Evolutionary conservation across 2,888 invertebrate genomes (phyloP), one percentile per base, ranked within the genome.

Genomic region (Scotopteryx bipunctaria): DNA sequence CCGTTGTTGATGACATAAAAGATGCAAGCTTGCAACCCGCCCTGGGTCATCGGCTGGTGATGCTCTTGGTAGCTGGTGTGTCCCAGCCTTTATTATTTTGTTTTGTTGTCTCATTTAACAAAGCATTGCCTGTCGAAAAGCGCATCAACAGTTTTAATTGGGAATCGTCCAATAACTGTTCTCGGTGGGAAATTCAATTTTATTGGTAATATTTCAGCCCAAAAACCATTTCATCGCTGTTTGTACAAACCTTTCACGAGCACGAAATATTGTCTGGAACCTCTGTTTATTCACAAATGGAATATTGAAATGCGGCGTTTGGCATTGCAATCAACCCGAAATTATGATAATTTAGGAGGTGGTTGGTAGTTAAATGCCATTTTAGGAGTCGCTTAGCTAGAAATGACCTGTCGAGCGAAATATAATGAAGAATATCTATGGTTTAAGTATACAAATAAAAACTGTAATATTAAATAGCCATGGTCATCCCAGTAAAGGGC

Each of bases 91-190:
- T 25, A 19, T 27, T 23, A 14, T 14, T 27, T 29, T 23, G 25
- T 6, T 43, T 45, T 36, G 27, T 40, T 40, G 21, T 23, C 27
- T 40, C 31, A 31, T 25, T 23, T 21, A 23, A 32, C 35, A 25
- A 33, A 45, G 21, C 29, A 37, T 27, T 40, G 31, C 11, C 23
- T 25, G 27, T 21, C 51, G 8, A 41, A 45, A 42, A 41, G 45
- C 41, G 19, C 41, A 52, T 52, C 52, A 46, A 52, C 45, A 45
- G 29, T 51, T 42, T 52, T 52, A 46, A 52, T 52, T 42, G 41
- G 25, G 25, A 35, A 45, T 23, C 31, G 23, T 32, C 42, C 52
- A 52, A 52, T 51, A 45, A 40, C 45, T 13, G 25, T 35, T 38
- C 38, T 21, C 37, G 14, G 37, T 21, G 11, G 21, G 29, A 40